Conservation (phyloP, 2,888 invertebrate species). For the Exephanes ischioxanthus region DNA sequence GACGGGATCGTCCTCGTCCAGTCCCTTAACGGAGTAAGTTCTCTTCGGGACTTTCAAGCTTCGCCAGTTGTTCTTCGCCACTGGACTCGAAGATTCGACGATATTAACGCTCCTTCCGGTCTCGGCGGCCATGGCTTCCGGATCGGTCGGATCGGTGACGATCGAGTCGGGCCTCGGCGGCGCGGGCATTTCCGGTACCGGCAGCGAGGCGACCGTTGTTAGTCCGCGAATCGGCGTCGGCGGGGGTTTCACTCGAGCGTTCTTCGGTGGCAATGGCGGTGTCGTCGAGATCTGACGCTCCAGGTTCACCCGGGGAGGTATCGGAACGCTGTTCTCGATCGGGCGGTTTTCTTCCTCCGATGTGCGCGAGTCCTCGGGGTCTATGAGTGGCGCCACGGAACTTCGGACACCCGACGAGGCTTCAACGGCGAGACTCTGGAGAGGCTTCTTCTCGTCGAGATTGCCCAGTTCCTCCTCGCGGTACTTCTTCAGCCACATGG, state of each 20-base stretch:
- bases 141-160: slow-evolving; percentile 63
- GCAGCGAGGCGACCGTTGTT: slow-evolving; percentile 79
- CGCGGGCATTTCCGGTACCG: slow-evolving; percentile 82
- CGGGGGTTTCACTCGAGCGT: slow-evolving; percentile 80
- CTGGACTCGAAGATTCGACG: slow-evolving; percentile 39
- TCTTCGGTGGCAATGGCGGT: slow-evolving; percentile 84
- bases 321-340: slow-evolving; percentile 16
- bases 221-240: slow-evolving; percentile 81
- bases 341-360: slow-evolving; percentile 31
- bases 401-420: slow-evolving; percentile 20
- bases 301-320: slow-evolving; percentile 68
- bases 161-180: slow-evolving; percentile 83
- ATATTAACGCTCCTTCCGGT: slow-evolving; percentile 53
- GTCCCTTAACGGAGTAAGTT: slow-evolving; percentile 86
- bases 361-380: slow-evolving; percentile 10
- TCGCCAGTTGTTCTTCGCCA: slow-evolving; percentile 47
- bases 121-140: slow-evolving; percentile 43
- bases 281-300: slow-evolving; percentile 80
- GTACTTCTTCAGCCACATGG: slow-evolving; percentile 84
- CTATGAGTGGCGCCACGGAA: slow-evolving; percentile 45
- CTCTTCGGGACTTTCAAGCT: slow-evolving; percentile 77
- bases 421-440: slow-evolving; percentile 68
- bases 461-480: slow-evolving; percentile 78
- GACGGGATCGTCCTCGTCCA: slow-evolving; percentile 91
- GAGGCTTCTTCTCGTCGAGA: slow-evolving; percentile 79